These are phyloP conservation scores for Montifringilla adamsi DNA, from an alignment of 2,113 vertebrate genomes.

Conservation along the genomic window DNA sequence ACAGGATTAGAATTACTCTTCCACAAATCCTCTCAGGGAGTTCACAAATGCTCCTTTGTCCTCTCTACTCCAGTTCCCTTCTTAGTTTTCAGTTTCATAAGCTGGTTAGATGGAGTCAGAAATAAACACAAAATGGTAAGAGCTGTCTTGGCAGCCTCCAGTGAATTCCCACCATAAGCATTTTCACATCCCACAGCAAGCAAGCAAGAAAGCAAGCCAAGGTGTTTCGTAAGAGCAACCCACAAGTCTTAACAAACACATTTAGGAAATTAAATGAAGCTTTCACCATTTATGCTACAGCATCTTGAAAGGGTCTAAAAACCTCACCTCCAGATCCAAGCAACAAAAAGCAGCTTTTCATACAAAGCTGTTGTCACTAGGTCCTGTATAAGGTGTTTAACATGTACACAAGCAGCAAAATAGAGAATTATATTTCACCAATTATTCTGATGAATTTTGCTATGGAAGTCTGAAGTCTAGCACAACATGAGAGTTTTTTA, in stretches of 20 bases:
- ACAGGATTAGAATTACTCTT: not conserved
- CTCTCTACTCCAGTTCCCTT: not conserved
- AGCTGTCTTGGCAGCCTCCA: not conserved
- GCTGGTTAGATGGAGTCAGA: not conserved
- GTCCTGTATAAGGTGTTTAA: not conserved
- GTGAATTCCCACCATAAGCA: not conserved
- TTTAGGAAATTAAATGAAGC: conserved; percentile 19
- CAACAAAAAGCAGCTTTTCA: not conserved
- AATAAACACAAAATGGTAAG: not conserved
- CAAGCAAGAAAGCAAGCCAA: not conserved
- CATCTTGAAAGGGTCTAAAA: not conserved
- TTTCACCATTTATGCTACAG: not conserved
- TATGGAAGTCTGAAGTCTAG: not conserved
- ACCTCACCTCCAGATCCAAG: not conserved
- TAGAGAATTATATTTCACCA: not conserved
- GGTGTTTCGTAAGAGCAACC: not conserved
- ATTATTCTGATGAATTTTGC: not conserved
- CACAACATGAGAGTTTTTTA: not conserved
- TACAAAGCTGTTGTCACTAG: not conserved
- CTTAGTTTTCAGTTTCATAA: conserved; percentile 2
- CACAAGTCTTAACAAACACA: conserved; percentile 4
- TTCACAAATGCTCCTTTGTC: not conserved
- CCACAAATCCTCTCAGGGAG: not conserved
- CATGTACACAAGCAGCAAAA: not conserved
- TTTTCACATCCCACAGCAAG: conserved; percentile 2